These are phyloP conservation scores for Balaeniceps rex DNA, from an alignment of 2,113 vertebrate species.

Conservation along the genomic window DNA sequence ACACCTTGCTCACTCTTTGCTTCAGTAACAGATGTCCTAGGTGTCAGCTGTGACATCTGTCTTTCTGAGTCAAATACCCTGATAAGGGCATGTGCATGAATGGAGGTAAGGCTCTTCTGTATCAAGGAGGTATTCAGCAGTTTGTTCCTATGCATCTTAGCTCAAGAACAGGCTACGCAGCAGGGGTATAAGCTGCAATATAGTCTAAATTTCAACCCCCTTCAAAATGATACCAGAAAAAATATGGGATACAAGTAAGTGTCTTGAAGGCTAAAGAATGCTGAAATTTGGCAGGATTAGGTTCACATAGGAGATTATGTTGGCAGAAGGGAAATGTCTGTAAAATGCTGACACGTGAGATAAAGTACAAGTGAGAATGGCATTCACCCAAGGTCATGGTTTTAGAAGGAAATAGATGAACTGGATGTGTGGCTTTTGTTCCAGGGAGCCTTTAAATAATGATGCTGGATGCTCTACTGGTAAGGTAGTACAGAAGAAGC, in stretches of 20 bases:
- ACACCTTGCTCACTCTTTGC: not conserved
- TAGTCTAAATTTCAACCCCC: not conserved
- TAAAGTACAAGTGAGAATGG: not conserved
- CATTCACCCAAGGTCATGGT: not conserved
- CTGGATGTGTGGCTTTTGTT: not conserved
- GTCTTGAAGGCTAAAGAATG: not conserved
- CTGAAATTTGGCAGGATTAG: not conserved
- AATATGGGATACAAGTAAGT: not conserved
- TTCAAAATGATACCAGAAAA: not conserved
- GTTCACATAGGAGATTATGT: not conserved
- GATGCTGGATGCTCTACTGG: not conserved
- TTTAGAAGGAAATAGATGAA: conserved; percentile 11
- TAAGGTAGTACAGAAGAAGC: not conserved
- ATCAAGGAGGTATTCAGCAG: not conserved
- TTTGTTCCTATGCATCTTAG: not conserved
- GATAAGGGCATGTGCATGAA: not conserved
- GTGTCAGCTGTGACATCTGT: not conserved
- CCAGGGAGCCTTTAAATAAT: not conserved
- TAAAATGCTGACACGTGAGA: not conserved
- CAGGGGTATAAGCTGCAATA: not conserved
- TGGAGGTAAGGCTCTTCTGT: not conserved
- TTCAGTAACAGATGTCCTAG: not conserved
- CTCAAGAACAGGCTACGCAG: not conserved
- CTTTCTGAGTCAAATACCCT: not conserved
- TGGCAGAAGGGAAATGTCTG: not conserved